phyloP scores from a whole-genome alignment of 2,797 vertebrate species.

The Oryzias dopingdopingensis region DNA sequence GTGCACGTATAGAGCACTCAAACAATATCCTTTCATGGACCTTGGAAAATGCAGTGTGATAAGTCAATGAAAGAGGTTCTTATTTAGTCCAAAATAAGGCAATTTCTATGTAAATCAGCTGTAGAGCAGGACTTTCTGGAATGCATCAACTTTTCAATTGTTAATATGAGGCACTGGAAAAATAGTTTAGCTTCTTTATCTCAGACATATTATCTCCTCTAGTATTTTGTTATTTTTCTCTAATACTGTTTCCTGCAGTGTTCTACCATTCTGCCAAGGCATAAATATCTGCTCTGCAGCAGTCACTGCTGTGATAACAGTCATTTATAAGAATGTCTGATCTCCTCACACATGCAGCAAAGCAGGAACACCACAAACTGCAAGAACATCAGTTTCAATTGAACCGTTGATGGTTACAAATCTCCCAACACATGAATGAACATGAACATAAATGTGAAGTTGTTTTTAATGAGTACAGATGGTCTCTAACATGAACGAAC shows the following conservation, averaged over 20 bases:
- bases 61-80: slow-evolving; percentile 74
- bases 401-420: slow-evolving; percentile 67
- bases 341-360: slow-evolving; percentile 86
- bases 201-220: slow-evolving; percentile 90
- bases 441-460: no score
- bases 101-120: slow-evolving; percentile 99
- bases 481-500: no score
- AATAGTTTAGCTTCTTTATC: slow-evolving; percentile 96
- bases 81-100: slow-evolving; percentile 95
- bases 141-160: slow-evolving; percentile 93
- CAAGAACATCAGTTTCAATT: slow-evolving; percentile 94
- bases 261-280: slow-evolving; percentile 89
- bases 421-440: no score
- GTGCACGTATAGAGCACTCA: slow-evolving; percentile 34
- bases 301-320: slow-evolving; percentile 81
- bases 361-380: slow-evolving; percentile 88
- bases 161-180: slow-evolving; percentile 88
- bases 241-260: slow-evolving; percentile 88
- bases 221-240: slow-evolving; percentile 94
- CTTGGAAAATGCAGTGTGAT: slow-evolving; percentile 59
- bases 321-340: slow-evolving; percentile 94
- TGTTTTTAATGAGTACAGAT: no score
- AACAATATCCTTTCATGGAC: slow-evolving; percentile 50
- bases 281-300: slow-evolving; percentile 93
- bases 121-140: slow-evolving; percentile 96